Base-by-base conservation (phyloP, 2,888 invertebrate genomes). In the Nomada goodeniana region DNA sequence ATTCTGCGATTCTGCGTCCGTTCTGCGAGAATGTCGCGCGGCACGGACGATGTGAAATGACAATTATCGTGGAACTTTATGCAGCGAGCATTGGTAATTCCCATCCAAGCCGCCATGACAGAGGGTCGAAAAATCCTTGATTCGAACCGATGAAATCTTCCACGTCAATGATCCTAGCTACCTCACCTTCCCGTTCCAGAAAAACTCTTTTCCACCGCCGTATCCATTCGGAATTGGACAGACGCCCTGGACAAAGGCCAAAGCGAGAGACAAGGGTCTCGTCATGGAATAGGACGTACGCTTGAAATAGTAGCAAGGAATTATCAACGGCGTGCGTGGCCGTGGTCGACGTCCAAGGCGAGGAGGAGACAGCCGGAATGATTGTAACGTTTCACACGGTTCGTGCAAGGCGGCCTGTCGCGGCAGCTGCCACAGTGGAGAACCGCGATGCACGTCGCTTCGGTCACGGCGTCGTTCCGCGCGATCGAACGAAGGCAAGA, bases 231-330 rank as follows among this genome's bases (percentile, higher is more conserved):
- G 70, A 20, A 50, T 84, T 82, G 85, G 77, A 81, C 55, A 61
- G 69, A n/a, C 76, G 83, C 64, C 76, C 84, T 87, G 86, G 86
- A 87, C 84, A 70, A 79, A 63, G 76, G 76, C 87, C 86, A 88
- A 86, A 63, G 69, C 61, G 59, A 65, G 59, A 65, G 55, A 26
- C 26, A 18, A 67, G 70, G 64, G 52, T 15, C 57, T 44, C 63
- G 83, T 63, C 52, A 71, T 71, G 75, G 64, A 64, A 76, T 67
- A 80, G 75, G 61, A 75, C 67, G 82, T 75, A 61, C 78, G 83
- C 87, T 82, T 88, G 88, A 87, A 90, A 90, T 90, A 90, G 91
- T 89, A 83, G 86, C 88, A 68, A 82, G 84, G 88, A 89, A 88
- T 88, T 82, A 86, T 88, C 87, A 78, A 72, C 73, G 73, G 75